Percentiles rank a stretch among this genome's conserved stretches.
Conservation (phyloP, 2,797 vertebrate genomes). For the Betta splendens region DNA sequence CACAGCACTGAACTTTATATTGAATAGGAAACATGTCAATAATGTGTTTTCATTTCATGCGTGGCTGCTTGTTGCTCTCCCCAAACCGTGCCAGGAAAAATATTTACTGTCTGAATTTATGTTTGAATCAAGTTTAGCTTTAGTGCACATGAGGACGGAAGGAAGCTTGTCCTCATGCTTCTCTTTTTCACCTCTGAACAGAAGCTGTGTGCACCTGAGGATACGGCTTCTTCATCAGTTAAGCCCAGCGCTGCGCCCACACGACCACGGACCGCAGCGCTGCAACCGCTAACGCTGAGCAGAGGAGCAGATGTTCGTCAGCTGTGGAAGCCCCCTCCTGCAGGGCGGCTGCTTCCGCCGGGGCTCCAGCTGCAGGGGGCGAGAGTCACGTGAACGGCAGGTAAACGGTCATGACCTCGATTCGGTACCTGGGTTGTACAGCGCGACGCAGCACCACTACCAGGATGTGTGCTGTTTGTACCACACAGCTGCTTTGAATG, state of each 20-base stretch:
- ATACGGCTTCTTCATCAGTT: slow-evolving; percentile 51
- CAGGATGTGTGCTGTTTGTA: too few relatives aligned
- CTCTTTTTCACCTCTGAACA: slow-evolving; percentile 13
- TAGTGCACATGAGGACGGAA: slow-evolving; percentile 11
- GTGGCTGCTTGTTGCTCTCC: background rate
- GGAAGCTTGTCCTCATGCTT: slow-evolving; percentile 19
- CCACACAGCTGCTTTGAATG: slow-evolving; percentile 32
- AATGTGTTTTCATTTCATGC: background rate
- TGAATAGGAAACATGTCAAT: background rate
- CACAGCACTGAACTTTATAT: background rate
- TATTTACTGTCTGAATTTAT: background rate
- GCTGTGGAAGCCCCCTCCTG: slow-evolving; percentile 55
- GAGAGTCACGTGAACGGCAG: slow-evolving; percentile 55
- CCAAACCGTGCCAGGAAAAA: background rate
- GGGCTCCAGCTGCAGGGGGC: slow-evolving; percentile 51
- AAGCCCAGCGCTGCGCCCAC: slow-evolving; percentile 40
- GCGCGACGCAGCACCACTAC: too few relatives aligned
- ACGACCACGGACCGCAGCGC: slow-evolving; percentile 58
- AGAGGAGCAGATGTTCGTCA: slow-evolving; percentile 78
- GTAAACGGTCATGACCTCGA: slow-evolving; percentile 64
- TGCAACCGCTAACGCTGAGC: slow-evolving; percentile 67
- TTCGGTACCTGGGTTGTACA: slow-evolving; percentile 35
- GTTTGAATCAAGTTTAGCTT: slow-evolving; percentile 11
- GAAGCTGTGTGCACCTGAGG: slow-evolving; percentile 60
- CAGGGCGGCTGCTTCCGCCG: slow-evolving; percentile 51